Conservation (phyloP, 1,140 invertebrate species). For the Cotesia chilonis region DNA sequence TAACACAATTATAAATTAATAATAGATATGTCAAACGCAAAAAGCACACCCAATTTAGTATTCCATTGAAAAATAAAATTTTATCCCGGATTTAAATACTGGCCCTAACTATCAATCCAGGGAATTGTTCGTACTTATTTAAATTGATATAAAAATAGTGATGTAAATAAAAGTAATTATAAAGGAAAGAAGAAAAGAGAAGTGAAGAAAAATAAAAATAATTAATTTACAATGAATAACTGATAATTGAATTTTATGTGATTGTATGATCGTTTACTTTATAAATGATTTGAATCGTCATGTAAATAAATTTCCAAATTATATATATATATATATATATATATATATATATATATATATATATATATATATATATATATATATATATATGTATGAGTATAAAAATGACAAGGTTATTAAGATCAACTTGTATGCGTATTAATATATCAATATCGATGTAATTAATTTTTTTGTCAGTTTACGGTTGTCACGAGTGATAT, state of each 20-base stretch:
- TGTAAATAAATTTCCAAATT: constrained; percentile 24
- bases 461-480: not conserved
- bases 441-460: not conserved
- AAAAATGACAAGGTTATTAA: not conserved
- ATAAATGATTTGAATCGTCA: constrained; percentile 24
- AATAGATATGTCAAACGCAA: too few relatives aligned
- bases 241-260: constrained; percentile 2
- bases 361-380: not conserved
- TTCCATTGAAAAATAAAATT: too few relatives aligned
- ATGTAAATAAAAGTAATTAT: constrained; percentile 49
- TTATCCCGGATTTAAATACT: too few relatives aligned
- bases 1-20: too few relatives aligned
- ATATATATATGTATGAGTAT: not conserved
- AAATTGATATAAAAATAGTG: constrained; percentile 47
- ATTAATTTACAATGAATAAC: constrained; percentile 17
- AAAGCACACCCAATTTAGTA: too few relatives aligned
- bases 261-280: not conserved
- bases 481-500: not conserved
- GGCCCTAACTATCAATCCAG: constrained; percentile 54
- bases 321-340: constrained; percentile 1
- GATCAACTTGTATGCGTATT: not conserved
- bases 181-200: constrained; percentile 41
- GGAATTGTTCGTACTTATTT: constrained; percentile 62
- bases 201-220: constrained; percentile 35
- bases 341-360: not conserved